Conservation (phyloP, 2,888 invertebrate genomes). For the Orthosia incerta region DNA sequence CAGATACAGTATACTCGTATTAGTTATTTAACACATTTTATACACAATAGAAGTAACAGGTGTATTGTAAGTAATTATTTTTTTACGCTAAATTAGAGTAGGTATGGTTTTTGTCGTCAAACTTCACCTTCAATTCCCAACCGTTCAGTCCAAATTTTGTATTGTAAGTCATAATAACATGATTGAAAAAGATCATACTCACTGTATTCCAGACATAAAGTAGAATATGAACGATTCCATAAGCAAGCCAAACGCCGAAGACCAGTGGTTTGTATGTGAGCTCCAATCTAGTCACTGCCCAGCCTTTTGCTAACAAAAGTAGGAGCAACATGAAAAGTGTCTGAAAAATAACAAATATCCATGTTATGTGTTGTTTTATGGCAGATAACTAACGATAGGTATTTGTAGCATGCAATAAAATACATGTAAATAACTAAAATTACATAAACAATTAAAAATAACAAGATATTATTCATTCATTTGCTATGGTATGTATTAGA, state of each 20-base stretch:
- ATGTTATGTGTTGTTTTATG: conserved; percentile 18
- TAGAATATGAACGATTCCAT: conserved; percentile 97
- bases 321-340: conserved; percentile 98
- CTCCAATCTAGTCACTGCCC: conserved; percentile 98
- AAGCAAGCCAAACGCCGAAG: conserved; percentile 97
- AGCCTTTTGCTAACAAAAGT: conserved; percentile 98
- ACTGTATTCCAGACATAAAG: conserved; percentile 99
- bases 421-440: not conserved
- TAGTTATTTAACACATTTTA: conserved; percentile 21
- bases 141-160: not conserved
- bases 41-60: conserved; percentile 18
- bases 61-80: conserved; percentile 5
- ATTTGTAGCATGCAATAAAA: conserved; percentile 26
- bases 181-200: conserved; percentile 78
- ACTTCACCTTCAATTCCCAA: not conserved
- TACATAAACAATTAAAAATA: not conserved
- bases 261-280: conserved; percentile 96
- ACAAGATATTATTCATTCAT: conserved; percentile 5
- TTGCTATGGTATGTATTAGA: not conserved
- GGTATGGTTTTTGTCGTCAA: not conserved
- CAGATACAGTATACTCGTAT: conserved; percentile 6
- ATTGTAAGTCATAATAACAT: not conserved
- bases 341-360: conserved; percentile 85
- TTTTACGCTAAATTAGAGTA: conserved; percentile 7
- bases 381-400: conserved; percentile 22